Percentiles rank a stretch among this genome's conserved stretches.
These are phyloP conservation scores for Andrena bucephala DNA, from an alignment of 2,888 invertebrate genomes.

Conservation along the genomic window DNA sequence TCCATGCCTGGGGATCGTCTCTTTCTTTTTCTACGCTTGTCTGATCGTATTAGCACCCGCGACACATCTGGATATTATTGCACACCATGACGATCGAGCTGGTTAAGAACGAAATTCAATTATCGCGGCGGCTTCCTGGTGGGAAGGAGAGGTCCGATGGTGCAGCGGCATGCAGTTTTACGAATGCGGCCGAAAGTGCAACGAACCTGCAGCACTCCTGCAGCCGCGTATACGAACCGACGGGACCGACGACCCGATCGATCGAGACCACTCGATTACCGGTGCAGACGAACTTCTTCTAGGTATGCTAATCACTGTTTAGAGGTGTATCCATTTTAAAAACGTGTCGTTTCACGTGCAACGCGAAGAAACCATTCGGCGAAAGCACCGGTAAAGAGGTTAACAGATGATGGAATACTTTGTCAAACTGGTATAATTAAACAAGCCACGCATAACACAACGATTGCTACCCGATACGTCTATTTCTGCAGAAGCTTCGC, in stretches of 20 bases:
- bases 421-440: no score
- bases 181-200: conserved; percentile 71
- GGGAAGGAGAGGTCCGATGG: conserved; percentile 49
- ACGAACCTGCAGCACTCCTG: conserved; percentile 68
- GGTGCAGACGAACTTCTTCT: conserved; percentile 60
- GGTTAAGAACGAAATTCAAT: conserved; percentile 59
- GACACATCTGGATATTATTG: conserved; percentile 22
- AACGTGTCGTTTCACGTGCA: neutral
- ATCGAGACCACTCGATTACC: conserved; percentile 69
- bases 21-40: neutral
- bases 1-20: neutral
- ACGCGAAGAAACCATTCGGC: neutral
- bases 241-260: conserved; percentile 65
- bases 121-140: conserved; percentile 37
- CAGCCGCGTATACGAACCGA: conserved; percentile 64
- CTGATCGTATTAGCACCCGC: neutral
- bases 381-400: neutral
- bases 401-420: neutral
- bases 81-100: conserved; percentile 30
- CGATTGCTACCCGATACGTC: no score
- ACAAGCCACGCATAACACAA: no score
- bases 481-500: no score
- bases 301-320: conserved; percentile 60
- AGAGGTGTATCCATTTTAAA: neutral
- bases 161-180: conserved; percentile 67